Evolutionary conservation across 2,113 vertebrate species (phyloP), one percentile per base, ranked within the genome.

Genomic region (Cepphus grylle): DNA sequence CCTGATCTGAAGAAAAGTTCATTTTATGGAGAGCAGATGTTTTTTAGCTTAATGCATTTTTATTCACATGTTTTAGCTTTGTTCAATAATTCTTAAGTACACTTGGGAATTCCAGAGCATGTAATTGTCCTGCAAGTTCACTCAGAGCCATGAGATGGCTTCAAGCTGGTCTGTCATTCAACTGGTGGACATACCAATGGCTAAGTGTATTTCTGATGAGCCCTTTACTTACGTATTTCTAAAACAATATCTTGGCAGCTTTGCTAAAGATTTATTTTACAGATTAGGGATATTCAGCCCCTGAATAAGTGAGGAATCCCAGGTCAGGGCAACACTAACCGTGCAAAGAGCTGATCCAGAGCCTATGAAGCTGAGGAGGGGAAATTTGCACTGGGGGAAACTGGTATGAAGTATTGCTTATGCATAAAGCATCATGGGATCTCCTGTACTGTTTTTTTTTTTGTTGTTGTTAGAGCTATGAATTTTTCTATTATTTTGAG

Each of bases 21-120:
- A 27, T 93, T 95, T 97, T 95, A 97, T 93, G 84, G 96, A 82
- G 62, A 95, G 90, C 96, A 97, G 95, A 94, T 97, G 94, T 95
- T 91, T 96, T 96, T 90, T 80, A 83, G 95, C 93, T 97, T 94
- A 94, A 91, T 96, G 91, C 84, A 71, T 94, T 97, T 96, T 96
- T 93, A 96, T 96, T 95, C 96, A 45, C 58, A 67, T 96, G 94
- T 96, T 97, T 90, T 88, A 89, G 74, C 87, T 96, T 97, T 95
- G 91, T 97, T 97, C 94, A 96, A 91, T 97, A 96, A 96, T 73
- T 97, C 93, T 90, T 86, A 81, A 70, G 93, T 29, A 70, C 94
- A 65, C 53, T 83, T 73, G 94, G 93, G 97, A 66, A 93, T 95
- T 95, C 58, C 78, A 71, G 84, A 94, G 81, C 77, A 15, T 97